Evolutionary conservation across 2,113 vertebrate species (phyloP).

Genomic region (Poicephalus meyeri): DNA sequence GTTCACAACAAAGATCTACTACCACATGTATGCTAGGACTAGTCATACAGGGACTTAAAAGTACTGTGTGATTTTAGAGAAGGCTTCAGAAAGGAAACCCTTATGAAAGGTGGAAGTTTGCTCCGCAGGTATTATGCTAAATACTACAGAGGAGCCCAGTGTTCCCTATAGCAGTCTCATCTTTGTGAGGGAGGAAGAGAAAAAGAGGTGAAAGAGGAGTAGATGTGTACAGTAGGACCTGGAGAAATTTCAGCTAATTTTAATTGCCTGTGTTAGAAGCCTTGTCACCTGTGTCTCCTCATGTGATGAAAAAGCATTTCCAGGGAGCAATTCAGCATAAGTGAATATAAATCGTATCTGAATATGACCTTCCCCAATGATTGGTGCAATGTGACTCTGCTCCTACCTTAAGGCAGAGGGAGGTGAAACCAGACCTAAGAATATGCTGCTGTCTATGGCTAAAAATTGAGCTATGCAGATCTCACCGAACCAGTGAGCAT

Average conservation of each 20-base stretch:
- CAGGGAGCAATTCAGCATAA: not conserved
- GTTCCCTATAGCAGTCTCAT: not conserved
- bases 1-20: not conserved
- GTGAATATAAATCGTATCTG: not conserved
- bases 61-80: not conserved
- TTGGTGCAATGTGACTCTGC: not conserved
- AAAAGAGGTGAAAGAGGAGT: not conserved
- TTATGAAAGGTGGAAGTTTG: not conserved
- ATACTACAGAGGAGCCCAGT: not conserved
- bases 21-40: not conserved
- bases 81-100: not conserved
- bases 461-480: not conserved
- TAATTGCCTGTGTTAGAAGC: not conserved
- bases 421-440: not conserved
- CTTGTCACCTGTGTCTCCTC: not conserved
- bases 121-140: not conserved
- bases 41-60: not conserved
- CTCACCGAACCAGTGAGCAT: not conserved
- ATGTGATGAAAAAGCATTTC: not conserved
- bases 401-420: not conserved
- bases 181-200: not conserved
- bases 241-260: not conserved
- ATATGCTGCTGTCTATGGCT: not conserved
- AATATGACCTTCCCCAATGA: not conserved
- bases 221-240: not conserved